phyloP scores from a whole-genome alignment of 64 coral and sea anemone species.

The Pocillopora verrucosa region DNA sequence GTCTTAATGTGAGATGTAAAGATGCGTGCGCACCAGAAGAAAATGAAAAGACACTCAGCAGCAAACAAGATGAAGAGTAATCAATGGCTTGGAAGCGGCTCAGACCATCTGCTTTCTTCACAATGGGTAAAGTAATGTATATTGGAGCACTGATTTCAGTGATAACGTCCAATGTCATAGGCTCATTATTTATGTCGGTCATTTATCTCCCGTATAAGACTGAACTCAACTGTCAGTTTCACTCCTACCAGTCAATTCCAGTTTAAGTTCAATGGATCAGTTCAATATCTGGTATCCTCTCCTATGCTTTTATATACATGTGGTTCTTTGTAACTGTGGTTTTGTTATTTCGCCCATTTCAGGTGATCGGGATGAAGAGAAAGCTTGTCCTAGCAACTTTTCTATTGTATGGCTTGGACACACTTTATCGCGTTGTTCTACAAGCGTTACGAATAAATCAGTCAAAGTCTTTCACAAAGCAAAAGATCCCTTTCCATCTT shows the following conservation, averaged over 20 bases:
- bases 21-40: not conserved
- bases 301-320: not conserved
- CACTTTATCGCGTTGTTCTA: too few species aligned
- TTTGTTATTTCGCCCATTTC: not conserved
- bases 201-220: not conserved
- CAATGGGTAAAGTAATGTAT: not conserved
- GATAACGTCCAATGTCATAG: not conserved
- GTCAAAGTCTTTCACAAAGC: too few species aligned
- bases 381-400: too few species aligned
- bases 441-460: too few species aligned
- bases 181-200: not conserved
- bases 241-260: not conserved
- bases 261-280: not conserved
- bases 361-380: not conserved
- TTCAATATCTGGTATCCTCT: not conserved
- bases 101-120: not conserved
- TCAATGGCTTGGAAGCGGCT: constrained; percentile 1
- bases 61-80: not conserved
- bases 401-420: too few species aligned
- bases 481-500: too few species aligned
- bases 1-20: not conserved
- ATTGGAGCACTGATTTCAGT: not conserved
- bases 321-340: not conserved
- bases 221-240: not conserved
- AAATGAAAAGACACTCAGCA: not conserved